phyloP scores from a whole-genome alignment of 2,797 vertebrate species.

The Dromococcyx pavoninus region DNA sequence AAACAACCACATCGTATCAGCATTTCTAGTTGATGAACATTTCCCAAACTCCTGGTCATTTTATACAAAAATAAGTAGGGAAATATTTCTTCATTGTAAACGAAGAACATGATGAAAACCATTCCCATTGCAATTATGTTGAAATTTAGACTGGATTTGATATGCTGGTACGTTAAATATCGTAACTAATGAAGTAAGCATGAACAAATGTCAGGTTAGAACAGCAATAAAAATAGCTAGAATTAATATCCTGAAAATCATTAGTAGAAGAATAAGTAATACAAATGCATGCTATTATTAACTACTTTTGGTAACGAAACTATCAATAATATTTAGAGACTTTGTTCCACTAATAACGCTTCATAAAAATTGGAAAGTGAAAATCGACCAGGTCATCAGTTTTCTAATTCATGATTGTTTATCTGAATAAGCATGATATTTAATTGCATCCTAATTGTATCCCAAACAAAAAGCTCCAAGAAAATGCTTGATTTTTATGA shows the following conservation, averaged over 20 bases:
- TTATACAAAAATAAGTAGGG: not conserved
- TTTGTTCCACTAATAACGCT: not conserved
- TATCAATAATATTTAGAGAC: not conserved
- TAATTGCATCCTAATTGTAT: not conserved
- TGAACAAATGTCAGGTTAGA: slow-evolving; percentile 14
- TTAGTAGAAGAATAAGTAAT: slow-evolving; percentile 25
- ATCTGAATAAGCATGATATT: not conserved
- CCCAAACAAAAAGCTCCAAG: not conserved
- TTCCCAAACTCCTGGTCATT: not conserved
- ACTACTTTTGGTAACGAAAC: not conserved
- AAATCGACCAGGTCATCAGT: not conserved
- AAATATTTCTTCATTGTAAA: not conserved
- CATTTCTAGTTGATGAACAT: not conserved
- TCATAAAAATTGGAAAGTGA: not conserved
- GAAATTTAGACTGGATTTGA: slow-evolving; percentile 21
- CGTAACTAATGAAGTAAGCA: slow-evolving; percentile 12
- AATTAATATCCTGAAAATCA: not conserved
- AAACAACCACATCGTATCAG: not conserved
- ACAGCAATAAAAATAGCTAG: not conserved
- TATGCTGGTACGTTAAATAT: not conserved
- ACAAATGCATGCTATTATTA: slow-evolving; percentile 29
- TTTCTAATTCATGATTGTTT: not conserved
- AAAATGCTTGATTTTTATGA: not conserved
- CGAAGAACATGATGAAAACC: not conserved
- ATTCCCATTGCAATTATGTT: not conserved